Evolutionary conservation across 2,113 vertebrate species (phyloP).

Genomic region (Ploceus nigricollis): DNA sequence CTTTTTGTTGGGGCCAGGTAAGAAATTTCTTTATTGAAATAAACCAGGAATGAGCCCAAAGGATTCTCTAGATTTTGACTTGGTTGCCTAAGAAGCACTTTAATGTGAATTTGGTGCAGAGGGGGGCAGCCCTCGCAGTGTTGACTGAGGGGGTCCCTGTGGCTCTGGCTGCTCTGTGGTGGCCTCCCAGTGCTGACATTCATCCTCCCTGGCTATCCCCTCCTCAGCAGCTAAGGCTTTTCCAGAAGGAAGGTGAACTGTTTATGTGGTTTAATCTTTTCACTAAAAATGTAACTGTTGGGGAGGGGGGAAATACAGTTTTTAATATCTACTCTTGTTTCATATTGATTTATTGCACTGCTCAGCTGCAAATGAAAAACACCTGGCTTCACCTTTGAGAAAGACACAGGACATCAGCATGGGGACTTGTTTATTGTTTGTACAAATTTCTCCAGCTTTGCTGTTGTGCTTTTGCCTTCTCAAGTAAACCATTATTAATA

Average conservation of each 20-base stretch:
- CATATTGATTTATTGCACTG: neutral
- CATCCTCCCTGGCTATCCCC: neutral
- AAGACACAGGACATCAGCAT: neutral
- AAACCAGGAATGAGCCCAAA: slow-evolving; percentile 16
- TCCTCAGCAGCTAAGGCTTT: slow-evolving; percentile 16
- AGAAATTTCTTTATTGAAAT: slow-evolving; percentile 12
- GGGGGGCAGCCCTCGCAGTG: neutral
- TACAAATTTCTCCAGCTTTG: neutral
- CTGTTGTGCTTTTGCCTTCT: neutral
- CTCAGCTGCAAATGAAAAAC: neutral
- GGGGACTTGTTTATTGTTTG: neutral
- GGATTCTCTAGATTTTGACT: neutral
- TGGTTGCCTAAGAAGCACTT: neutral
- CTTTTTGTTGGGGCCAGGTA: neutral
- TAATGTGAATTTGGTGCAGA: neutral
- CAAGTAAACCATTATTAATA: neutral
- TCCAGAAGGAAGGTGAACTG: slow-evolving; percentile 16
- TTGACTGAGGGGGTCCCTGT: neutral
- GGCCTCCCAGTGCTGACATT: neutral
- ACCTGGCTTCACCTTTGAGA: neutral
- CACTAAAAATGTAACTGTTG: slow-evolving; percentile 27
- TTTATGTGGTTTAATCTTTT: slow-evolving; percentile 48
- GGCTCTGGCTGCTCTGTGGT: neutral
- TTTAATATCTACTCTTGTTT: slow-evolving; percentile 50
- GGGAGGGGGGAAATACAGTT: slow-evolving; percentile 2